Conservation (phyloP, 2,113 vertebrate species). For the Tachycineta bicolor region DNA sequence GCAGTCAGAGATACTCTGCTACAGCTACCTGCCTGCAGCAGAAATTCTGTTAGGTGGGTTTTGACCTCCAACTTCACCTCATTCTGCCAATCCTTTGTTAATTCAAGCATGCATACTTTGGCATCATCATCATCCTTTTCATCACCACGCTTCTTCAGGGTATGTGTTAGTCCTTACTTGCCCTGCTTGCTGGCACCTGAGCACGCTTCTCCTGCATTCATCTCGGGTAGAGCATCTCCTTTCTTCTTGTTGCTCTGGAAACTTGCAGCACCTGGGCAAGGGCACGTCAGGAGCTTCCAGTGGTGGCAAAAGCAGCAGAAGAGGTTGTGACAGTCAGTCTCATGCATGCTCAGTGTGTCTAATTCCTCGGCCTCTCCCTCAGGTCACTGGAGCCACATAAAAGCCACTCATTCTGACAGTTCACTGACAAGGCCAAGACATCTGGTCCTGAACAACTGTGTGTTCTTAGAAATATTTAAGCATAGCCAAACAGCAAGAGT, state of each 20-base stretch:
- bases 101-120: neutral
- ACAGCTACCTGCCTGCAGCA: neutral
- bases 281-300: neutral
- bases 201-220: neutral
- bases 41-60: neutral
- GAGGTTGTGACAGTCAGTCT: neutral
- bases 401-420: neutral
- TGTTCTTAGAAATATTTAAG: neutral
- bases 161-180: neutral
- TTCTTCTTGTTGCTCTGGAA: neutral
- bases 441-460: neutral
- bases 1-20: neutral
- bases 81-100: neutral
- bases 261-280: neutral
- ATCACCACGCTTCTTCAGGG: neutral
- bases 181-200: neutral
- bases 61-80: neutral
- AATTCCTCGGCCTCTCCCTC: neutral
- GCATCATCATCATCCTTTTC: too few species aligned
- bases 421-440: neutral
- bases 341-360: too few species aligned
- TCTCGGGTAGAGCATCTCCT: neutral
- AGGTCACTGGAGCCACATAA: neutral
- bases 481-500: neutral
- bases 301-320: neutral